These are phyloP conservation scores for Drymonia ruficornis DNA, from an alignment of 2,888 invertebrate species.

Conservation along the genomic window DNA sequence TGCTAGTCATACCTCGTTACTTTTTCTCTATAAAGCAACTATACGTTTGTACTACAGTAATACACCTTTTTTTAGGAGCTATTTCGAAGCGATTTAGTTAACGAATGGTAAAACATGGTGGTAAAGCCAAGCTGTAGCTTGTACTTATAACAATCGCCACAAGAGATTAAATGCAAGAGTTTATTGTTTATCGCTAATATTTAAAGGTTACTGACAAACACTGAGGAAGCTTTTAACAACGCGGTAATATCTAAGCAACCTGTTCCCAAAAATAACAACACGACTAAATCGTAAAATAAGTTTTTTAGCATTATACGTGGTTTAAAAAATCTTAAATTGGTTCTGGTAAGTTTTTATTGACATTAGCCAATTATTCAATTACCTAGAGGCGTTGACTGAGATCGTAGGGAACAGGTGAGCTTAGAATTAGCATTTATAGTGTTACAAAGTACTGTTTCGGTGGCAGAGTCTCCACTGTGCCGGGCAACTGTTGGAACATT, in stretches of 20 bases:
- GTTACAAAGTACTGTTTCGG: slow-evolving; percentile 1
- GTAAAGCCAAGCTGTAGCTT: too few species aligned
- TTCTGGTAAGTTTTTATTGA: slow-evolving; percentile 47
- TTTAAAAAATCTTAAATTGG: slow-evolving; percentile 44
- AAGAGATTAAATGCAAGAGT: too few species aligned
- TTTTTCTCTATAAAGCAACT: too few species aligned
- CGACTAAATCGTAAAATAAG: slow-evolving; percentile 43
- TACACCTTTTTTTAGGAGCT: too few species aligned
- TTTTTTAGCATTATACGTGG: slow-evolving; percentile 36
- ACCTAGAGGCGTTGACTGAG: slow-evolving; percentile 38
- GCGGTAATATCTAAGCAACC: slow-evolving; percentile 36
- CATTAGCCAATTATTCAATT: slow-evolving; percentile 48
- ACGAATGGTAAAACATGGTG: too few species aligned
- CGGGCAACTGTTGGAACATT: not conserved
- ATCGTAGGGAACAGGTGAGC: slow-evolving; percentile 38
- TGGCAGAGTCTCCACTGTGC: not conserved
- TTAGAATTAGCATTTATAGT: slow-evolving; percentile 44
- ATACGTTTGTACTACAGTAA: too few species aligned
- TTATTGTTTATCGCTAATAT: not conserved
- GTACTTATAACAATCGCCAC: too few species aligned
- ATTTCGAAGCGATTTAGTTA: too few species aligned
- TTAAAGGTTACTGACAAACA: slow-evolving; percentile 10
- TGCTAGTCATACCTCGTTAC: too few species aligned
- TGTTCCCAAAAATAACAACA: slow-evolving; percentile 39
- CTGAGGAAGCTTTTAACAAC: slow-evolving; percentile 38